Conservation (phyloP, 2,888 invertebrate genomes). For the Mimachlamys varia region DNA sequence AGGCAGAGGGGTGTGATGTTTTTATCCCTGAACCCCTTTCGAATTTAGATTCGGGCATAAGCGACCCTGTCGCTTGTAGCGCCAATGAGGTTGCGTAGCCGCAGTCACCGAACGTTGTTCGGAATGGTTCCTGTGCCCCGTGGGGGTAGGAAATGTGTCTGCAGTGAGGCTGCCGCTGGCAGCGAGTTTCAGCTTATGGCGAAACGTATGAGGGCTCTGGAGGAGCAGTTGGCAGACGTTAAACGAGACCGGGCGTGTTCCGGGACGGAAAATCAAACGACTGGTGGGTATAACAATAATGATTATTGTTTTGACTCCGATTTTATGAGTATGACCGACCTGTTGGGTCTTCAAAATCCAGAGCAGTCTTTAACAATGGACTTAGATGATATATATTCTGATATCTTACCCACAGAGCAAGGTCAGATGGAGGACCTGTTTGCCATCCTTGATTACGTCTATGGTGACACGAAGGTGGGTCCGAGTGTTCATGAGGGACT, state of each 20-base stretch:
- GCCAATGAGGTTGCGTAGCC: neutral
- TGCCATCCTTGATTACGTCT: neutral
- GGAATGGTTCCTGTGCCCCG: neutral
- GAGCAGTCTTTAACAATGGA: neutral
- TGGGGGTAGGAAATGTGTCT: neutral
- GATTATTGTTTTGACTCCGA: neutral
- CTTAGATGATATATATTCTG: neutral
- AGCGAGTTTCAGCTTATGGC: conserved; percentile 9
- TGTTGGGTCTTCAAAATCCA: neutral
- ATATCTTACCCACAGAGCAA: neutral
- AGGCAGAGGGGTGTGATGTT: neutral
- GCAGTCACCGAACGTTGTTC: neutral
- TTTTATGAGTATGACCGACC: neutral
- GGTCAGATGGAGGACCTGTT: neutral
- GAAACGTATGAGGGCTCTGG: neutral
- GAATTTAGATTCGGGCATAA: neutral
- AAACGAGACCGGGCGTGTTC: neutral
- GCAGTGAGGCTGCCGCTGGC: neutral
- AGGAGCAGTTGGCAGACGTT: neutral
- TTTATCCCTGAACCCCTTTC: neutral
- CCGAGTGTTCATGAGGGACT: neutral
- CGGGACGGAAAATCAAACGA: too few relatives aligned
- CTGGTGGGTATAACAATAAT: neutral
- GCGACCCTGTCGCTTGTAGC: neutral
- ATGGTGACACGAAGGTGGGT: neutral